Evolutionary conservation across 2,888 invertebrate species (phyloP).

Genomic region (Tryphoninae sp.): DNA sequence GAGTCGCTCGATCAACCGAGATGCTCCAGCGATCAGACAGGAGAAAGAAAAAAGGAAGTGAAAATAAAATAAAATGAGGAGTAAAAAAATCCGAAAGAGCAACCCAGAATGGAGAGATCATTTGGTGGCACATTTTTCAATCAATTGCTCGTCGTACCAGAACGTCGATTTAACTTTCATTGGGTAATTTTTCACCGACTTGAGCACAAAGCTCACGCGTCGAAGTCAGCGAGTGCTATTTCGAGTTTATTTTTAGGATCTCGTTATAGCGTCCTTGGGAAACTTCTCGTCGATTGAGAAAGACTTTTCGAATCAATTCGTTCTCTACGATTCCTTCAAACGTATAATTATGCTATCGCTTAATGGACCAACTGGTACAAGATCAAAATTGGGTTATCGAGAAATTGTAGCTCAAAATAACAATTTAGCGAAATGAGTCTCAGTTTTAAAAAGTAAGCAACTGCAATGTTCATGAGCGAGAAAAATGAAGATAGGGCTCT

Average conservation of each 20-base stretch:
- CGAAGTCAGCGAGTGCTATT: neutral
- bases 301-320: too few relatives aligned
- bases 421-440: too few relatives aligned
- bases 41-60: slow-evolving; percentile 14
- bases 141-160: slow-evolving; percentile 36
- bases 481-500: slow-evolving; percentile 2
- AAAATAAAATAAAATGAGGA: slow-evolving; percentile 34
- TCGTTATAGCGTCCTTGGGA: too few relatives aligned
- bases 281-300: too few relatives aligned
- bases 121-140: slow-evolving; percentile 46
- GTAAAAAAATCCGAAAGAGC: slow-evolving; percentile 18
- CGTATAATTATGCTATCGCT: too few relatives aligned
- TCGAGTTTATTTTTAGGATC: neutral
- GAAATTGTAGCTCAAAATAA: too few relatives aligned
- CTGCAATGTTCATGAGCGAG: slow-evolving; percentile 15
- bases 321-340: too few relatives aligned
- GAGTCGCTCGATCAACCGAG: slow-evolving; percentile 61
- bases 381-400: too few relatives aligned
- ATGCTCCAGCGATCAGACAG: slow-evolving; percentile 52
- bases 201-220: neutral
- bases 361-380: too few relatives aligned
- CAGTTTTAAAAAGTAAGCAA: neutral
- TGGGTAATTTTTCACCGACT: slow-evolving; percentile 5
- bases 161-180: slow-evolving; percentile 2
- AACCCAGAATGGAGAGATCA: neutral